These are phyloP conservation scores for Drosophila nigricruria DNA, from an alignment of 2,888 invertebrate genomes.

Conservation along the genomic window DNA sequence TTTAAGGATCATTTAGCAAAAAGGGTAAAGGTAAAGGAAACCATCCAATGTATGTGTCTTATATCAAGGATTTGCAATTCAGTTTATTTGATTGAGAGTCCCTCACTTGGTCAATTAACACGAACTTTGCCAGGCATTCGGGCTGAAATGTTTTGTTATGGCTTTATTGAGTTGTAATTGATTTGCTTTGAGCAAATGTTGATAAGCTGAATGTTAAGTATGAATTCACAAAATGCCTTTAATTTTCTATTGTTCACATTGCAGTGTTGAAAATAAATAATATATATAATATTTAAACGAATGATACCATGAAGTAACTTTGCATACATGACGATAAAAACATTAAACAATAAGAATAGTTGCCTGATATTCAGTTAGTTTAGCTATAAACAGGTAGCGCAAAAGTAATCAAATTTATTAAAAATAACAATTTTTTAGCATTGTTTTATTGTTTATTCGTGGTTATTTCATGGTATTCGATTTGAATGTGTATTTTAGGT, in stretches of 20 bases:
- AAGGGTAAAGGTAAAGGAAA: slow-evolving; percentile 10
- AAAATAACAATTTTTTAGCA: background rate
- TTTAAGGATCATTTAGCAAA: background rate
- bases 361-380: background rate
- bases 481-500: slow-evolving; percentile 42
- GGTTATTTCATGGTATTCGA: slow-evolving; percentile 26
- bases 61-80: slow-evolving; percentile 38
- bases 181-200: slow-evolving; percentile 32
- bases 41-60: slow-evolving; percentile 20
- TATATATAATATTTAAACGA: background rate
- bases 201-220: slow-evolving; percentile 24
- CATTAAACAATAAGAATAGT: background rate
- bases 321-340: background rate
- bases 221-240: slow-evolving; percentile 73
- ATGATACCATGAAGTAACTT: slow-evolving; percentile 23
- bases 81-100: slow-evolving; percentile 14
- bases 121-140: slow-evolving; percentile 2
- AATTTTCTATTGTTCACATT: slow-evolving; percentile 59
- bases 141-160: slow-evolving; percentile 25
- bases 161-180: slow-evolving; percentile 62
- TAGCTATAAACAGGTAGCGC: background rate
- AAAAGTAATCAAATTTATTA: background rate
- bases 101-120: slow-evolving; percentile 1
- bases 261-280: slow-evolving; percentile 26
- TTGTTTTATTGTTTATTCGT: background rate